phyloP scores from a whole-genome alignment of 2,888 invertebrate genomes.

The Nomada ruficornis region DNA sequence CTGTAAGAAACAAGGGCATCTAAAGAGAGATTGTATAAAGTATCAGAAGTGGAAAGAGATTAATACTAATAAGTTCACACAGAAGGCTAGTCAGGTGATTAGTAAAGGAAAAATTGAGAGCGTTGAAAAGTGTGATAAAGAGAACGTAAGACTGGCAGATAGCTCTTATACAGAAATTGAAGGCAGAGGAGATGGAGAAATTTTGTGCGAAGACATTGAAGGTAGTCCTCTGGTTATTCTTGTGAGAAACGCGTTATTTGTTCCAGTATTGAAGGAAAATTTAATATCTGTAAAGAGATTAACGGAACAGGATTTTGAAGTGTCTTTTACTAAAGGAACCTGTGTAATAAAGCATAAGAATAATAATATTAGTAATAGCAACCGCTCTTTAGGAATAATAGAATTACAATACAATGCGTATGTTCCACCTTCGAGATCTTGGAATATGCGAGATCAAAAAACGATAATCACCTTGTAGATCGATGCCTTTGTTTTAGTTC shows the following conservation, averaged over 20 bases:
- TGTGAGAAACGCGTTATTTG: constrained; percentile 59
- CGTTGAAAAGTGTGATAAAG: background rate
- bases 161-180: constrained; percentile 41
- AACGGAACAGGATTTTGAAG: constrained; percentile 42
- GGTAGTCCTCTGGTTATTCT: constrained; percentile 27
- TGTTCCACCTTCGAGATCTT: too few relatives aligned
- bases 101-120: background rate
- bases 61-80: background rate
- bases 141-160: constrained; percentile 51
- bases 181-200: constrained; percentile 55
- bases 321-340: constrained; percentile 30
- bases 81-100: constrained; percentile 5
- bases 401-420: too few relatives aligned
- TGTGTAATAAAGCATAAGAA: constrained; percentile 44
- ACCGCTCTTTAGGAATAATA: too few relatives aligned
- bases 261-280: constrained; percentile 55
- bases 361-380: too few relatives aligned
- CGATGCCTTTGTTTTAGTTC: too few relatives aligned
- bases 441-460: too few relatives aligned
- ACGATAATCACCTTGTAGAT: too few relatives aligned
- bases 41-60: constrained; percentile 29
- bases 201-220: constrained; percentile 9
- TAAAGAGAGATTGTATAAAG: constrained; percentile 26
- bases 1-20: constrained; percentile 29
- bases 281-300: constrained; percentile 62